These are phyloP conservation scores for Drosophila tristis DNA, from an alignment of 1,140 invertebrate species.

Conservation along the genomic window DNA sequence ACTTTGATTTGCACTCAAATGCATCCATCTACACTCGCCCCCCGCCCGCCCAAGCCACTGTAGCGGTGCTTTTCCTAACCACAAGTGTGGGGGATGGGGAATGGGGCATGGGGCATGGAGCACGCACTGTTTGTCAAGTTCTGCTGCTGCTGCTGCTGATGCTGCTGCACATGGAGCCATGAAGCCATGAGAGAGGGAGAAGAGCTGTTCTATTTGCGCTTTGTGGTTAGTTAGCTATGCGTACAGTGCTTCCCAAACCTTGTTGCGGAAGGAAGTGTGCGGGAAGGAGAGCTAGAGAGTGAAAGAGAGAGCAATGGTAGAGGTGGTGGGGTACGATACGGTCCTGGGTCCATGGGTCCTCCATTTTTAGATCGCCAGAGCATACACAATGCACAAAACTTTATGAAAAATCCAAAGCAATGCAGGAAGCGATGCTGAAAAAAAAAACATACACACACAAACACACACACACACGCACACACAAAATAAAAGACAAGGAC, in stretches of 20 bases:
- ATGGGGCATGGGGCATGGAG: neutral
- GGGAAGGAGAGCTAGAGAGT: neutral
- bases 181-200: neutral
- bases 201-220: slow-evolving; percentile 46
- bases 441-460: no score
- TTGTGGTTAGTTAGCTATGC: slow-evolving; percentile 55
- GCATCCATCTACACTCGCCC: neutral
- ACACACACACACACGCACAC: no score
- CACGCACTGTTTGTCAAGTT: slow-evolving; percentile 2
- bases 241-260: slow-evolving; percentile 43
- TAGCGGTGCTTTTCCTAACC: no score
- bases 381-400: slow-evolving; percentile 49
- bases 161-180: neutral
- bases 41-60: neutral
- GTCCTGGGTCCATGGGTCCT: neutral
- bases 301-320: neutral
- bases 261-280: slow-evolving; percentile 37
- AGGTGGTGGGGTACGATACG: neutral
- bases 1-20: slow-evolving; percentile 56
- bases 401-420: slow-evolving; percentile 55
- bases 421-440: slow-evolving; percentile 30
- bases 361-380: slow-evolving; percentile 9
- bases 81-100: no score
- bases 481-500: no score
- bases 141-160: neutral